Base-by-base conservation (phyloP, 2,113 vertebrate genomes). In the Gnathochromis pfefferi region DNA sequence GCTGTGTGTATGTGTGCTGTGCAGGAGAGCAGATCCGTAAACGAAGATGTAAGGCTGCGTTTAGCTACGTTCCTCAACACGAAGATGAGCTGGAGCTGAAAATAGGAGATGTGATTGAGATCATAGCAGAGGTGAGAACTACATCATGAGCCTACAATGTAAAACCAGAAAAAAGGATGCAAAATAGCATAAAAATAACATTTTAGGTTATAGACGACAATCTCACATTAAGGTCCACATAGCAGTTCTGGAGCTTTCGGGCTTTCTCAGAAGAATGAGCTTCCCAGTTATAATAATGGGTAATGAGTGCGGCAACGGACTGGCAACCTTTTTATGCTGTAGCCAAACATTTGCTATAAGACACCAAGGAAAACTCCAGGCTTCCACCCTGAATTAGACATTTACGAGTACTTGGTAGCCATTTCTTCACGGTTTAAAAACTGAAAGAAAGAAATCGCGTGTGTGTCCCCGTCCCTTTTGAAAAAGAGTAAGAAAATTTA, bases 21-120 rank as follows among this genome's bases (percentile, higher is more conserved):
- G 23, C 86, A 99, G 98, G 96, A 23, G 98, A 99, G 81, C 96
- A 97, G 87, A 98, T 96, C 92, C 97, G 99, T 87, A 97, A 97
- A 90, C 97, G 98, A 83, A 96, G 98, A 88, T 99, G 98, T 95
- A 98, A 99, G 96, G 99, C 98, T 42, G 97, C 98, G 7, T 99
- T 99, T 96, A 99, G 99, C 95, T 99, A 99, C 60, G 94, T 97
- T 89, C 98, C 99, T 63, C 99, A 99, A 95, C 99, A 99, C 70
- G 99, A 99, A 63, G 99, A 99, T 4, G 99, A 99, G 91, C 95
- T 99, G 79, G 98, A 98, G 91, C 91, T 99, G 95, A 99, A 99
- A 96, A 97, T 99, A 13, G 98, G 99, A 5, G 99, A 99, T 89
- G 95, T 99, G 94, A 98, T 99, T 87, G 98, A 99, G 88, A 95